phyloP scores from a whole-genome alignment of 2,113 vertebrate species.

The Heterochromis multidens region DNA sequence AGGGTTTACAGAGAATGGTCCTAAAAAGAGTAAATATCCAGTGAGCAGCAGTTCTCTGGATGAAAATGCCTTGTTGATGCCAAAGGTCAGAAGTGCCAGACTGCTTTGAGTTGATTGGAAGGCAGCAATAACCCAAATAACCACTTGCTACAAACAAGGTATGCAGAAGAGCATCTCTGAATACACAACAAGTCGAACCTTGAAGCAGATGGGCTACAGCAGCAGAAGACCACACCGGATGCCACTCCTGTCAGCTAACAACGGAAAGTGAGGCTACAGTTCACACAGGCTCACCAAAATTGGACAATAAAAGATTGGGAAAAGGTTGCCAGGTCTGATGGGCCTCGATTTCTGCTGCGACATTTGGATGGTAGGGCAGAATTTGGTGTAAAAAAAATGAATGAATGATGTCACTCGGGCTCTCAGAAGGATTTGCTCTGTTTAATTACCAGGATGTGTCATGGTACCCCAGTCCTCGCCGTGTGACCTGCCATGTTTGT shows the following conservation, averaged over 20 bases:
- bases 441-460: too few species aligned
- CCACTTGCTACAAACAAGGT: not conserved
- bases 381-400: not conserved
- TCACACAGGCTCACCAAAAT: not conserved
- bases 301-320: not conserved
- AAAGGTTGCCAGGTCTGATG: not conserved
- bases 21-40: not conserved
- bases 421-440: too few species aligned
- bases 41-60: not conserved
- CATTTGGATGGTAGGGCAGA: not conserved
- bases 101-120: not conserved
- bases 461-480: too few species aligned
- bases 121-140: not conserved
- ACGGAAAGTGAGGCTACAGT: not conserved
- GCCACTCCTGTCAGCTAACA: not conserved
- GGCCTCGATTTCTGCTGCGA: not conserved
- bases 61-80: not conserved
- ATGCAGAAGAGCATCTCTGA: not conserved
- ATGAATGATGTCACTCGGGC: too few species aligned
- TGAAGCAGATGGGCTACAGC: too few species aligned
- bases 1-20: not conserved
- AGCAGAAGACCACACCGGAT: too few species aligned
- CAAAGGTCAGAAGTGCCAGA: not conserved
- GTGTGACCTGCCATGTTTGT: too few species aligned
- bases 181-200: too few species aligned